Evolutionary conservation across 2,888 invertebrate species (phyloP).

Genomic region (Epistrophella euchroma): DNA sequence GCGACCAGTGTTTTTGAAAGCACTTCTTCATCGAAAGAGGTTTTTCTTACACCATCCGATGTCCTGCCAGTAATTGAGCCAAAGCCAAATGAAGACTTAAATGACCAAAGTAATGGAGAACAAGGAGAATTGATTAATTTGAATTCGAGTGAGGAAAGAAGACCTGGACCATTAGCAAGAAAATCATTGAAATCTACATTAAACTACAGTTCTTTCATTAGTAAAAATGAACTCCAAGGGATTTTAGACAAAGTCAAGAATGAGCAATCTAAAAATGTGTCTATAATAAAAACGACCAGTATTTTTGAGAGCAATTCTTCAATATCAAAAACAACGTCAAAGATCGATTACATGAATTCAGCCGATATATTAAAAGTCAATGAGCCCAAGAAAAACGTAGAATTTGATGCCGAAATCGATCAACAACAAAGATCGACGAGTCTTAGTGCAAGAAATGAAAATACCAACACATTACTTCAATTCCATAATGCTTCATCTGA

Average conservation of each 20-base stretch:
- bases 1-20: not conserved
- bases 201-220: not conserved
- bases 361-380: not conserved
- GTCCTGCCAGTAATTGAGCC: not conserved
- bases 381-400: not conserved
- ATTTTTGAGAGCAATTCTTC: not conserved
- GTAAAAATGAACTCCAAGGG: slow-evolving; percentile 9
- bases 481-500: not conserved
- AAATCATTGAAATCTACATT: slow-evolving; percentile 45
- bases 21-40: not conserved
- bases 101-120: not conserved
- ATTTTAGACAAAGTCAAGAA: slow-evolving; percentile 10
- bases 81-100: not conserved
- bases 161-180: slow-evolving; percentile 26
- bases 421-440: not conserved
- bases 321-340: not conserved
- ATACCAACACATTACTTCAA: not conserved
- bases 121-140: not conserved
- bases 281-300: slow-evolving; percentile 27
- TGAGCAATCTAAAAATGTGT: not conserved
- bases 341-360: not conserved
- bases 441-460: not conserved
- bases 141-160: not conserved
- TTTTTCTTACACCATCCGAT: no score
- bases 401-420: not conserved